A percentile compares a stretch with the other conserved stretches of the same genome.
phyloP scores from a whole-genome alignment of 2,797 vertebrate genomes.

The Neostethus bicornis region DNA sequence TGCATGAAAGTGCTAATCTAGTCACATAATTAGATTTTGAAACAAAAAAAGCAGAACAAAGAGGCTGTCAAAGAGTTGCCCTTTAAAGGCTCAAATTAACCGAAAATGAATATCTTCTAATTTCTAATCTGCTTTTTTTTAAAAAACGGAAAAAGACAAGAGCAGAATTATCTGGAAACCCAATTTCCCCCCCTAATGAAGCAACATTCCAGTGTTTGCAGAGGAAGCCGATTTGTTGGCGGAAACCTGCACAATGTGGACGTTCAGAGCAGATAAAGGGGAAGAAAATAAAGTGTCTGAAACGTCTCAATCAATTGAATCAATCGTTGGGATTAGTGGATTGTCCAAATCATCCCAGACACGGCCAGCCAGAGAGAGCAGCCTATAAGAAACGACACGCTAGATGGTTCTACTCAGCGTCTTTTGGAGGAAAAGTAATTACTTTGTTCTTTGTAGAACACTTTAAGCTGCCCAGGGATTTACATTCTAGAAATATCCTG shows the following conservation, averaged over 20 bases:
- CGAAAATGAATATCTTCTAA: constrained; percentile 71
- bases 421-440: neutral
- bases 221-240: constrained; percentile 3
- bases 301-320: constrained; percentile 26
- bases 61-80: constrained; percentile 65
- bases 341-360: constrained; percentile 1
- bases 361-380: neutral
- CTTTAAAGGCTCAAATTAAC: constrained; percentile 66
- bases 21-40: constrained; percentile 72
- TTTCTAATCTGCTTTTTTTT: constrained; percentile 50
- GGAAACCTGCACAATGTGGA: constrained; percentile 10
- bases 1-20: constrained; percentile 74
- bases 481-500: neutral
- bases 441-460: neutral
- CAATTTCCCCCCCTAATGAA: constrained; percentile 3
- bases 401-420: neutral
- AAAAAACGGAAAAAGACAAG: constrained; percentile 26
- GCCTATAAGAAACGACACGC: neutral
- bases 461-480: neutral
- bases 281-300: constrained; percentile 36
- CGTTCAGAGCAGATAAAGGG: neutral
- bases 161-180: constrained; percentile 28
- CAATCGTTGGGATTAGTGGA: constrained; percentile 17
- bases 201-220: constrained; percentile 27
- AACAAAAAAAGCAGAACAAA: constrained; percentile 72